phyloP scores from a whole-genome alignment of 1,140 invertebrate genomes.

The Lamellibrachia luymesi region DNA sequence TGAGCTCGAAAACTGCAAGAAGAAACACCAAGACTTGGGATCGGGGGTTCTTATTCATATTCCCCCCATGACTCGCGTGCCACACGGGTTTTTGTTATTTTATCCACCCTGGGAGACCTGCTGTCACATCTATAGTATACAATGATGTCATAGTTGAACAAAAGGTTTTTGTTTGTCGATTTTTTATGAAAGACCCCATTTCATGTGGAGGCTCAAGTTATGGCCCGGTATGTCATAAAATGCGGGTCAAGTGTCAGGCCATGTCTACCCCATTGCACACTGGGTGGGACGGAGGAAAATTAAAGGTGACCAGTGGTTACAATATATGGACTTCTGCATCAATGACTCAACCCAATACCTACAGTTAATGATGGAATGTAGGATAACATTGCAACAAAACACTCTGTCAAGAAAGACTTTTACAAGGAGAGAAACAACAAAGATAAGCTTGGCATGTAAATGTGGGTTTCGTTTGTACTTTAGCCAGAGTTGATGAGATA shows the following conservation, averaged over 20 bases:
- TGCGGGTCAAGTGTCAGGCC: background rate
- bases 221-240: background rate
- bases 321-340: background rate
- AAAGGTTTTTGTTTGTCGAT: background rate
- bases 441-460: background rate
- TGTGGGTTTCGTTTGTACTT: background rate
- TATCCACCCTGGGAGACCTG: background rate
- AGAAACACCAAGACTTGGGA: background rate
- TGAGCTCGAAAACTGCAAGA: constrained; percentile 2
- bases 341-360: background rate
- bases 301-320: background rate
- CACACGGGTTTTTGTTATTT: background rate
- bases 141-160: background rate
- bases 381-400: background rate
- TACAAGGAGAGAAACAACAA: background rate
- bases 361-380: background rate
- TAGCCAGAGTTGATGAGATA: background rate
- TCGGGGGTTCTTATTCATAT: background rate
- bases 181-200: background rate
- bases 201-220: background rate
- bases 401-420: background rate
- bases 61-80: background rate
- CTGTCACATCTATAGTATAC: background rate
- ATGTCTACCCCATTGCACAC: background rate
- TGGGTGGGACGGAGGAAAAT: background rate